A percentile compares a stretch with the other conserved stretches of the same genome.
phyloP scores from a whole-genome alignment of 2,797 vertebrate species.

The Columba guinea region DNA sequence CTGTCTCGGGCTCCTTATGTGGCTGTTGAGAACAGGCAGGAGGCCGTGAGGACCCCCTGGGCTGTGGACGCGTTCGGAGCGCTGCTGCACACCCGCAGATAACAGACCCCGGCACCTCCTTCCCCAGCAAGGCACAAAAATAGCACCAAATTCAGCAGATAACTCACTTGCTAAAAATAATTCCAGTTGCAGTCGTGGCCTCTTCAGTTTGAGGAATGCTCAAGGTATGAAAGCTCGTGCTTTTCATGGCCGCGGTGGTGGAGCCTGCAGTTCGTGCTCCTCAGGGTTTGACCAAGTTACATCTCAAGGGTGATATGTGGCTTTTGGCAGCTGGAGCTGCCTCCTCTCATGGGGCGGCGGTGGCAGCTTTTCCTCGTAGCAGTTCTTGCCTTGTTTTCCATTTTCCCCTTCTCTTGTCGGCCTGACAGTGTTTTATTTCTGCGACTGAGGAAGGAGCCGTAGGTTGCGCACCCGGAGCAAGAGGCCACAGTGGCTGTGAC shows the following conservation, averaged over 20 bases:
- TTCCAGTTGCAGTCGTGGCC: fast-evolving
- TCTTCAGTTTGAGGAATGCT: background rate
- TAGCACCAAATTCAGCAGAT: background rate
- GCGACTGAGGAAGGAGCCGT: fast-evolving
- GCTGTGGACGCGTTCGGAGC: too few species aligned
- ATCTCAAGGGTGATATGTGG: background rate
- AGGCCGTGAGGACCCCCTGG: background rate
- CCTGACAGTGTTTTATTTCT: fast-evolving
- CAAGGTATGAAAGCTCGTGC: fast-evolving
- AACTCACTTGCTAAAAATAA: background rate
- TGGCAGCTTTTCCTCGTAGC: background rate
- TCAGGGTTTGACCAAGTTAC: background rate
- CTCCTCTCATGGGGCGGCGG: background rate
- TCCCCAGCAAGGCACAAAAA: background rate
- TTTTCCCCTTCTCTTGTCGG: background rate
- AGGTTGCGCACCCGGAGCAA: background rate
- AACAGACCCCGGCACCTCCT: background rate
- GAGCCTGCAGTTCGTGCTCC: fast-evolving
- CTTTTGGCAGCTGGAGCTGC: background rate
- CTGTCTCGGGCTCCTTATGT: background rate
- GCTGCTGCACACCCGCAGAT: background rate
- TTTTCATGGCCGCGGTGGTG: fast-evolving
- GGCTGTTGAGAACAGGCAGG: background rate
- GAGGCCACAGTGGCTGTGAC: fast-evolving
- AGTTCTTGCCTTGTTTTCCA: fast-evolving